Evolutionary conservation across 2,113 vertebrate genomes (phyloP), one percentile per base, ranked within the genome.

Genomic region (Laticauda laticaudata): DNA sequence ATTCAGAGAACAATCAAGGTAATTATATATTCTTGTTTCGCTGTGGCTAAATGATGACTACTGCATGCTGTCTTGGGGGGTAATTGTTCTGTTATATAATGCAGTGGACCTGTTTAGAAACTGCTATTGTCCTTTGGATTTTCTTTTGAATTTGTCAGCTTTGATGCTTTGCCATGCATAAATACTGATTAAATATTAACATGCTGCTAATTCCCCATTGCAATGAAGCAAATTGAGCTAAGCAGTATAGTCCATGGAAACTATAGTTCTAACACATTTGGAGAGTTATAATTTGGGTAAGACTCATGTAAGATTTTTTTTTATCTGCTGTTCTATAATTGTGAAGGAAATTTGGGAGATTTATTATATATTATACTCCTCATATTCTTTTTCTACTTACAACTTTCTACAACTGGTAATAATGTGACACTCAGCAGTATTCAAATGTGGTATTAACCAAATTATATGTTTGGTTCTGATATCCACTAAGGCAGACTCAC

Each of bases 1-100:
- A 97, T 87, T 75, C 95, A 1, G 97, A 97, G 6, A 92, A 90
- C 55, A 96, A 93, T 89, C 95, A 24, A 97, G 98, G 98, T 98
- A 97, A 96, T 2, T 0, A 4, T 34, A 90, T 24, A 81, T 87
- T 24, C 0, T 81, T 89, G 0, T 0, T 59, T 86, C 29, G n/a
- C 23, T 54, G 23, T 11, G 1, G 0, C 1, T 56, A 1, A 75
- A 59, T 29, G 24, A 56, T 87, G 55, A 21, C 23, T 7, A 1
- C 69, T 87, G n/a, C 2, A 11, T 90, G 57, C 43, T 0, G 0
- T 89, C 51, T 90, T 55, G 10, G 48, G 21, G n/a, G 1, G 9
- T 88, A 56, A 18, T 88, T 45, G 0, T 18, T 20, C 0, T 53
- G 45, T 3, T 12, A 39, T 26, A 26, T 3, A 2, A 53, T 6